A percentile compares a stretch with the other conserved stretches of the same genome.
phyloP scores from a whole-genome alignment of 2,888 invertebrate species.

The Harpalus rufipes region DNA sequence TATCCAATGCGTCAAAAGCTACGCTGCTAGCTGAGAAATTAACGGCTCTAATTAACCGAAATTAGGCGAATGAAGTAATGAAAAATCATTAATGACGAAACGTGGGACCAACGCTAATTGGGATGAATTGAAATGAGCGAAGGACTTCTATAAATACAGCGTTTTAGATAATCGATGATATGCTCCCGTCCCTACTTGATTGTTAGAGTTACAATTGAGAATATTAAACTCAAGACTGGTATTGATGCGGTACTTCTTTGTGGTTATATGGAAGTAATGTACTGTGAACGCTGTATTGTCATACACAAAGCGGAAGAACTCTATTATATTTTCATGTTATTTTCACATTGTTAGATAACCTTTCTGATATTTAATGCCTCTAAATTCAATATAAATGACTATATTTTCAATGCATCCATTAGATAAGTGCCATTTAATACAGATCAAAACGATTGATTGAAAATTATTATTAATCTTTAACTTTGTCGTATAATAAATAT shows the following conservation, averaged over 20 bases:
- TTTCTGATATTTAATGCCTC: neutral
- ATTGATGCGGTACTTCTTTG: slow-evolving; percentile 16
- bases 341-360: neutral
- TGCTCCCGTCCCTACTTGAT: slow-evolving; percentile 4
- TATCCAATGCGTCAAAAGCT: slow-evolving; percentile 1
- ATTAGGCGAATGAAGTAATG: slow-evolving; percentile 48
- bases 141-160: slow-evolving; percentile 38
- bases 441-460: too few relatives aligned
- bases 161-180: slow-evolving; percentile 30
- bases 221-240: neutral
- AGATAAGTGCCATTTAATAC: too few relatives aligned
- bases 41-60: slow-evolving; percentile 37
- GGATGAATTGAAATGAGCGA: slow-evolving; percentile 35
- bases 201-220: slow-evolving; percentile 7
- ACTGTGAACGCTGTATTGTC: slow-evolving; percentile 18
- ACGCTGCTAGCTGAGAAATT: slow-evolving; percentile 9
- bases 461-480: too few relatives aligned
- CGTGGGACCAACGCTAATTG: slow-evolving; percentile 30
- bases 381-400: neutral
- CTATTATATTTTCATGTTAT: slow-evolving; percentile 2
- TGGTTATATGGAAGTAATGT: slow-evolving; percentile 14
- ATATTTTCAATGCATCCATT: neutral
- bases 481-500: too few relatives aligned
- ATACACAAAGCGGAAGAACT: neutral
- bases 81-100: slow-evolving; percentile 52